A percentile compares a stretch with the other conserved stretches of the same genome.
These are phyloP conservation scores for Malacoctenus gilli DNA, from an alignment of 2,797 vertebrate species.

Conservation along the genomic window DNA sequence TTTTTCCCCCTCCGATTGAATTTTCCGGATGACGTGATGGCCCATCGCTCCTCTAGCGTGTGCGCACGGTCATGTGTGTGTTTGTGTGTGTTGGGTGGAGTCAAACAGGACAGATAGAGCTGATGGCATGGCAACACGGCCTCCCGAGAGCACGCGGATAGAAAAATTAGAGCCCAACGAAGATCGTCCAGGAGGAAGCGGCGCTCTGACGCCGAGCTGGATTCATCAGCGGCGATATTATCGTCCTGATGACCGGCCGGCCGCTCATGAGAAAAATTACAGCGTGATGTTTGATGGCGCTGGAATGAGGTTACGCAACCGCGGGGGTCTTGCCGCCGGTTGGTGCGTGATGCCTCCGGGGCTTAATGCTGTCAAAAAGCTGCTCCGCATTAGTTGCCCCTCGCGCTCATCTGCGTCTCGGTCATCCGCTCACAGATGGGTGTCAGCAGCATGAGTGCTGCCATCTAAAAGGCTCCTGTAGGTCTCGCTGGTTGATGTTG, in stretches of 20 bases:
- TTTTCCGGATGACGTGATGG: slow-evolving; percentile 50
- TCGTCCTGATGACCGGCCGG: slow-evolving; percentile 4
- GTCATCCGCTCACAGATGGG: slow-evolving; percentile 11
- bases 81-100: slow-evolving; percentile 7
- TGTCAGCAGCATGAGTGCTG: no score
- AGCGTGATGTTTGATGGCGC: slow-evolving; percentile 7
- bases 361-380: slow-evolving; percentile 55
- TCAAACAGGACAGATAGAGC: neutral
- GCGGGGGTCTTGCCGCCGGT: slow-evolving; percentile 19
- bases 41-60: slow-evolving; percentile 9
- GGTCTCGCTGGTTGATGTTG: no score
- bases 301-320: slow-evolving; percentile 39
- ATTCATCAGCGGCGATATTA: neutral
- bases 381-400: slow-evolving; percentile 48
- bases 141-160: slow-evolving; percentile 17
- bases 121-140: neutral
- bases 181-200: slow-evolving; percentile 6
- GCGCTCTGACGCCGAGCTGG: neutral
- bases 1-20: slow-evolving; percentile 39
- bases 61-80: neutral
- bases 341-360: slow-evolving; percentile 10
- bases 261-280: slow-evolving; percentile 26
- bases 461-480: no score
- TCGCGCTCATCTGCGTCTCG: slow-evolving; percentile 13
- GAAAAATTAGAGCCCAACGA: slow-evolving; percentile 24